Evolutionary conservation across 1,140 invertebrate genomes (phyloP), one percentile per base, ranked within the genome.

Genomic region (Amyelois transitella): DNA sequence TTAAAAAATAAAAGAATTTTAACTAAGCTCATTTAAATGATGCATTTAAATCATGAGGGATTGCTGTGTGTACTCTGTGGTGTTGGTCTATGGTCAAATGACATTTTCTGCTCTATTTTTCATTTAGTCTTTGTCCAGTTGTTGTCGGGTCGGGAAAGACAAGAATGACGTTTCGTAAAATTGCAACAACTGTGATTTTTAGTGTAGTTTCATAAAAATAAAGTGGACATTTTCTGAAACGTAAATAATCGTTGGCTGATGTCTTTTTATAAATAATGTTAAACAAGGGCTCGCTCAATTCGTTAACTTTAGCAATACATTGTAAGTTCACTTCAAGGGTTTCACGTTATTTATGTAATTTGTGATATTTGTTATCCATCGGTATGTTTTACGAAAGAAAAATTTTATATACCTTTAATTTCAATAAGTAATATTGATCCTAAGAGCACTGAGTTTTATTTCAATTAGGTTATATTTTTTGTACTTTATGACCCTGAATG

Each of bases 271-370:
- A 44, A 57, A 61, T 51, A 25, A 64, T 64, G 59, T 60, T 18
- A 60, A 32, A 55, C 21, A 49, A 48, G 21, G 51, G 45, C n/a
- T 38, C 48, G 22, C 21, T 64, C 24, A 52, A 54, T 50, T 60
- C 54, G 28, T 62, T 59, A 61, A 60, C 32, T 43, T 52, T 61
- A 59, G 51, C 53, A 50, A 61, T 68, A 71, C 72, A 60, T 68
- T 68, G 65, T 77, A 71, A 76, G 73, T 70, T 76, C 66, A 70
- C 66, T 77, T 76, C 43, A 64, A 60, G 47, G 70, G 69, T 68
- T 77, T 73, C 66, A 52, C 66, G 61, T 76, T 72, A 72, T 64
- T 64, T 18, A 48, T 54, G 28, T 62, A 55, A 62, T 52, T 61
- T 64, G 45, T 71, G 60, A 53, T 55, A 69, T 64, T 65, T 55